Conservation (phyloP, 2,113 vertebrate genomes). For the Drymodes brunneopygia region DNA sequence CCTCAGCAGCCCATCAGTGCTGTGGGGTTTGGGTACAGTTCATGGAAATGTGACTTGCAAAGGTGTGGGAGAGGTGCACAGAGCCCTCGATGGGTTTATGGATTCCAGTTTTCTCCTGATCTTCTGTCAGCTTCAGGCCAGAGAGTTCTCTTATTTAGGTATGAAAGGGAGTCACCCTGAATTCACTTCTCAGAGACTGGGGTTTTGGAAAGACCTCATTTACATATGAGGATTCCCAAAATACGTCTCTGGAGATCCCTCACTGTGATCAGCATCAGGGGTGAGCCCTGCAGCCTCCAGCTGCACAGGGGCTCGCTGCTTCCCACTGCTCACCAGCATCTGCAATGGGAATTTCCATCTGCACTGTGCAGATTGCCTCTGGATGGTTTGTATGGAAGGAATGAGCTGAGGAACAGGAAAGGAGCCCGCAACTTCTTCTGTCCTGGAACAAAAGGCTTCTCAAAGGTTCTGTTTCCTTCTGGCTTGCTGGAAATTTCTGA, state of each 20-base stretch:
- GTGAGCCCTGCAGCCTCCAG: background rate
- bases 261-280: background rate
- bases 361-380: background rate
- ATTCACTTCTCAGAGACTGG: background rate
- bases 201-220: background rate
- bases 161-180: background rate
- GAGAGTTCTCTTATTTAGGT: background rate
- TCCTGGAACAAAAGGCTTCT: background rate
- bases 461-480: background rate
- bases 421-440: background rate
- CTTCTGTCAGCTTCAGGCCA: background rate
- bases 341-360: background rate
- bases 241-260: background rate
- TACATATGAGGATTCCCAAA: background rate
- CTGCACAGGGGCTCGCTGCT: background rate
- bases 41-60: background rate
- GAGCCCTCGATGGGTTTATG: fast-evolving
- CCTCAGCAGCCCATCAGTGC: background rate
- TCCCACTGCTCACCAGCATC: background rate
- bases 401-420: background rate
- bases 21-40: background rate
- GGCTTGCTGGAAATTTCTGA: background rate
- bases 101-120: background rate
- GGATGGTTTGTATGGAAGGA: background rate
- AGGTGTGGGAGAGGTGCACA: background rate